Conservation (phyloP, 2,888 invertebrate species). For the Alentia gelatinosa region DNA sequence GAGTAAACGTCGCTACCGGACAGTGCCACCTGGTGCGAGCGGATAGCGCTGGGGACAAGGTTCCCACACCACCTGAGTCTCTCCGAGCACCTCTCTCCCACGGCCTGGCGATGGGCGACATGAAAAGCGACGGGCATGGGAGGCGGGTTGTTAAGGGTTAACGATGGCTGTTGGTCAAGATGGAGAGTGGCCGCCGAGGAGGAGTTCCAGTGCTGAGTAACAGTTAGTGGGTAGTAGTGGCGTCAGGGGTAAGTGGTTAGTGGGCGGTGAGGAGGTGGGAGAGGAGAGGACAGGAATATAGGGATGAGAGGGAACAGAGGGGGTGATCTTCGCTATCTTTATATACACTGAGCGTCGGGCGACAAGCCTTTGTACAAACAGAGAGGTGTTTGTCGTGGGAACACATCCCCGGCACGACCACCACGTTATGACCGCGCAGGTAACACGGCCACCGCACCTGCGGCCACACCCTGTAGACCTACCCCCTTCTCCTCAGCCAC, state of each 20-base stretch:
- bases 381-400: slow-evolving; percentile 7
- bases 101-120: not conserved
- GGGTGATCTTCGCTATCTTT: slow-evolving; percentile 12
- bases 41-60: not conserved
- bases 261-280: not conserved
- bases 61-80: not conserved
- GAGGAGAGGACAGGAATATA: not conserved
- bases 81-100: not conserved
- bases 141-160: not conserved
- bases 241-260: not conserved
- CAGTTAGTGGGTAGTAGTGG: not conserved
- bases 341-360: not conserved
- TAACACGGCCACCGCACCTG: not conserved
- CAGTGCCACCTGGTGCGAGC: not conserved
- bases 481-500: not conserved
- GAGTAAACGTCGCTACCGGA: not conserved
- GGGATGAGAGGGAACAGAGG: not conserved
- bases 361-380: slow-evolving; percentile 36
- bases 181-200: not conserved
- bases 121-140: not conserved
- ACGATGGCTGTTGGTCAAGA: not conserved
- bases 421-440: not conserved
- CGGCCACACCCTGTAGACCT: not conserved
- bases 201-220: not conserved
- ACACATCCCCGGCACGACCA: slow-evolving; percentile 8